phyloP scores from a whole-genome alignment of 2,888 invertebrate genomes.

The Oxyscelio sp. region DNA sequence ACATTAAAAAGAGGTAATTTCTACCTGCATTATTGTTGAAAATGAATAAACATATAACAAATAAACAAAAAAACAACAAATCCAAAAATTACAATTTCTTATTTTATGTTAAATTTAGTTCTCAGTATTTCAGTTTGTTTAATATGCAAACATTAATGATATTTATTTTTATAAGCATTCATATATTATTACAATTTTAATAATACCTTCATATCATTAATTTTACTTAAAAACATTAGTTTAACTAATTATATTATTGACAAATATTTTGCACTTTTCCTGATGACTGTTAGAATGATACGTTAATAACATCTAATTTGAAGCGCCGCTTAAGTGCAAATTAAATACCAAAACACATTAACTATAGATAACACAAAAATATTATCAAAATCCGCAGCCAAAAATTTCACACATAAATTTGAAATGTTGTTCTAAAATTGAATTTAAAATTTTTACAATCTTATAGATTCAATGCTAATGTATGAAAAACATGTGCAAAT shows the following conservation, averaged over 20 bases:
- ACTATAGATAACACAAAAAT: slow-evolving; percentile 22
- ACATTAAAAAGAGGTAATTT: too few relatives aligned
- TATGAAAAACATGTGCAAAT: background rate
- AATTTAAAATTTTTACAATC: background rate
- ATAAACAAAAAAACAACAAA: too few relatives aligned
- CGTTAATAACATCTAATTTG: background rate
- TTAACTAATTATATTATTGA: background rate
- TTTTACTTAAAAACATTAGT: too few relatives aligned
- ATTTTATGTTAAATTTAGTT: too few relatives aligned
- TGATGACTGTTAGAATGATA: background rate
- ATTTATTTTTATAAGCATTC: too few relatives aligned
- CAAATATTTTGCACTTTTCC: background rate
- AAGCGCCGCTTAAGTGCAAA: background rate
- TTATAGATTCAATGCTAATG: background rate
- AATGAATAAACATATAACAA: too few relatives aligned
- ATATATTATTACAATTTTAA: too few relatives aligned
- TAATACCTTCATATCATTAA: too few relatives aligned
- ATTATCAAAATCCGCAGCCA: background rate
- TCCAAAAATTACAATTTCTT: too few relatives aligned
- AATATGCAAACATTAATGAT: too few relatives aligned
- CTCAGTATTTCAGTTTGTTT: too few relatives aligned
- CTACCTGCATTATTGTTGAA: too few relatives aligned
- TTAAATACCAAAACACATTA: slow-evolving; percentile 10
- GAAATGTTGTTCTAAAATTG: background rate
- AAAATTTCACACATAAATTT: slow-evolving; percentile 18